Base-by-base conservation (phyloP, 2,888 invertebrate genomes). In the Ecdyonurus torrentis region DNA sequence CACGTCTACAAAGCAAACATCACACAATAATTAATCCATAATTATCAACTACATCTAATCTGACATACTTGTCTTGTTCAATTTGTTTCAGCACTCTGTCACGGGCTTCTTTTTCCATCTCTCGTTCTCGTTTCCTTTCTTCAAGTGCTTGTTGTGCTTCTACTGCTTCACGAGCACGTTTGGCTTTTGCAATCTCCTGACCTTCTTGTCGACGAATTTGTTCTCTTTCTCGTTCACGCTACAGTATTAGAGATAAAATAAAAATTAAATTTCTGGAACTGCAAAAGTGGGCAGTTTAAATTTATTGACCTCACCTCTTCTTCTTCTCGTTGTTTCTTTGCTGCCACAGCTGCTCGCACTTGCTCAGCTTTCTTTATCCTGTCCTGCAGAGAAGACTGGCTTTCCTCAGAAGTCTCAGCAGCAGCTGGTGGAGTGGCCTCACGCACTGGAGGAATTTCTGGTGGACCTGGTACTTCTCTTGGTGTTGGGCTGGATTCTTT, bases 51-150 rank as follows among this genome's bases (percentile, higher is more conserved):
- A n/a, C 76, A 22, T 80, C 75, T 37, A 81, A 79, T 15, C 87
- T 73, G 71, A 87, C 88, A 0, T 84, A 84, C 70, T 89, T 83
- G 74, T 94, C 94, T 71, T 87, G 87, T 1, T 87, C 91, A 65
- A 94, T 93, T 74, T 93, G 90, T 63, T 86, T 85, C 64, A 86
- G 76, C 20, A 94, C 85, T 61, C 86, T 81, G 67, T 93, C 87
- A 10, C 87, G 78, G 0, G 88, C 89, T 10, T 83, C 78, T 67
- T 84, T 80, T 68, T 89, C 87, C 67, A 86, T 89, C 67, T 84
- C 77, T 70, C 86, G 88, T 69, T 91, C 91, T 63, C 83, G 85
- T 69, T 84, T 83, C 58, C 88, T 78, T 65, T 89, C 86, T 66
- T 87, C 86, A 72, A 83, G 80, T 68, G 86, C 72, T 70, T 87